A percentile compares a stretch with the other conserved stretches of the same genome.
These are phyloP conservation scores for Spilosoma lubricipeda DNA, from an alignment of 2,888 invertebrate species.

Conservation along the genomic window DNA sequence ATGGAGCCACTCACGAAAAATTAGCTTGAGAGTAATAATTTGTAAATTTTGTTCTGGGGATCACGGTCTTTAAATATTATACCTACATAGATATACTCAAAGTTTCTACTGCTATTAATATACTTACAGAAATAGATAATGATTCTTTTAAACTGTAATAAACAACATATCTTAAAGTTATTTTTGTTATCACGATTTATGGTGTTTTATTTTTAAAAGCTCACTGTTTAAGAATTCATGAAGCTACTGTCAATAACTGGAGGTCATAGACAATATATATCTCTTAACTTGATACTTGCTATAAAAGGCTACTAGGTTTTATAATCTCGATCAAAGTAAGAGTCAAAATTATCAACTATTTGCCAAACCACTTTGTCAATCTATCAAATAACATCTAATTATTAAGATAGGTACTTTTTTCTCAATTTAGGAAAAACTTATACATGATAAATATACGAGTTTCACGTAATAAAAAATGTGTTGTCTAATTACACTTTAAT, in stretches of 20 bases:
- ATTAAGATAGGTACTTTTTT: not conserved
- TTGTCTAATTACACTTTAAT: not conserved
- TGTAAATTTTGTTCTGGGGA: no score
- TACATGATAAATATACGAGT: no score
- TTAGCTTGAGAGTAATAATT: no score
- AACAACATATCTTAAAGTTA: not conserved
- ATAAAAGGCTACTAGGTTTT: not conserved
- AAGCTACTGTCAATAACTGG: not conserved
- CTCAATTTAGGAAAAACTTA: no score
- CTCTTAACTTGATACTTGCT: no score
- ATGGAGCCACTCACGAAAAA: no score
- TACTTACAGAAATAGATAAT: conserved; percentile 15
- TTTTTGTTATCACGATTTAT: not conserved
- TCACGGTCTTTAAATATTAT: no score
- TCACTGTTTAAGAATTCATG: not conserved
- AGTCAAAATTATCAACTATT: not conserved
- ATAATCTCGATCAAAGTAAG: not conserved
- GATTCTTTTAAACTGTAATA: not conserved
- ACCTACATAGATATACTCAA: not conserved
- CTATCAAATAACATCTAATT: not conserved
- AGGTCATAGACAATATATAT: not conserved
- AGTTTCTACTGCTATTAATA: conserved; percentile 9
- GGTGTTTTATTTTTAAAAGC: not conserved
- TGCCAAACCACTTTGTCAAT: not conserved
- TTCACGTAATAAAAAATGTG: not conserved